Percentiles rank a stretch among this genome's conserved stretches.
Conservation (phyloP, 2,113 vertebrate species). For the Ophthalmolycus amberensis region DNA sequence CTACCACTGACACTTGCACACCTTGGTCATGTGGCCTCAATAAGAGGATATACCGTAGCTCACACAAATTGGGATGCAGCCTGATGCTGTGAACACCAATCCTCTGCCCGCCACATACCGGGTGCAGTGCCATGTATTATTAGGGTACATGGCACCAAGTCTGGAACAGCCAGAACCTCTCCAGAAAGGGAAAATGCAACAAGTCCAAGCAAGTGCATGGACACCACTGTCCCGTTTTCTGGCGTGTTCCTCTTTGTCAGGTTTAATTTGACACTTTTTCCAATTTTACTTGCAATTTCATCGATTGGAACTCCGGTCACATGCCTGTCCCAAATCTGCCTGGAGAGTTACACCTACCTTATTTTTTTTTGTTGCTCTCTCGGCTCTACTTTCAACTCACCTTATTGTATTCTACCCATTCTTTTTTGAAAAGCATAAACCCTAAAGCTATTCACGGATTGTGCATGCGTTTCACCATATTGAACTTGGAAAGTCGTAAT, state of each 20-base stretch:
- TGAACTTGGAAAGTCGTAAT: background rate
- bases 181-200: conserved; percentile 14
- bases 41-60: background rate
- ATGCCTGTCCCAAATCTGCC: background rate
- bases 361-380: background rate
- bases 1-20: background rate
- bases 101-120: conserved; percentile 28
- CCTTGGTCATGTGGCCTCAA: conserved; percentile 7
- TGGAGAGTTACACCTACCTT: background rate
- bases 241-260: background rate
- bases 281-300: background rate
- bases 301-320: background rate
- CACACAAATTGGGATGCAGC: conserved; percentile 20
- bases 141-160: conserved; percentile 11
- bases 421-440: background rate
- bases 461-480: background rate
- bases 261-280: conserved; percentile 2
- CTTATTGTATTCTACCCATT: background rate
- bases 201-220: background rate
- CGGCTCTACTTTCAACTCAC: background rate
- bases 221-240: background rate
- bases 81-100: background rate
- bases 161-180: background rate
- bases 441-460: background rate
- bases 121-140: conserved; percentile 30